phyloP scores from a whole-genome alignment of 1,140 invertebrate genomes.

The Venustaconcha ellipsiformis region DNA sequence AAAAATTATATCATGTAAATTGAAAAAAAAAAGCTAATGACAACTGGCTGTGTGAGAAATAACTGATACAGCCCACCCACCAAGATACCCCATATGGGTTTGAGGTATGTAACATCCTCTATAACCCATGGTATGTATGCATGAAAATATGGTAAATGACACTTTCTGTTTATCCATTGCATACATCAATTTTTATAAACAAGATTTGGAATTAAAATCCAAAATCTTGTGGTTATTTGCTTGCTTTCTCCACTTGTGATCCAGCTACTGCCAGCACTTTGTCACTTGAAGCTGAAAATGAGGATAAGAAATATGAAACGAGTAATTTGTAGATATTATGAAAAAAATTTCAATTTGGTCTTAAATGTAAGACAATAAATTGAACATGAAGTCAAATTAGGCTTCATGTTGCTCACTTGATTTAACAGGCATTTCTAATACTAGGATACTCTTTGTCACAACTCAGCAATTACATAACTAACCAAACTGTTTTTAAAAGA shows the following conservation, averaged over 20 bases:
- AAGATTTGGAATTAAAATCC: too few species aligned
- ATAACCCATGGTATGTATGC: too few species aligned
- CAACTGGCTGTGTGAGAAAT: too few species aligned
- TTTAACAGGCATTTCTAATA: not conserved
- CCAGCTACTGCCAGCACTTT: slow-evolving; percentile 62
- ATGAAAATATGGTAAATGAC: too few species aligned
- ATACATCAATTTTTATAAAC: too few species aligned
- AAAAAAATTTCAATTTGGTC: not conserved
- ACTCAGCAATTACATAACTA: not conserved
- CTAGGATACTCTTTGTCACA: not conserved
- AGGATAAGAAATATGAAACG: not conserved
- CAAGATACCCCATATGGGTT: too few species aligned
- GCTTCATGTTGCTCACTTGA: not conserved
- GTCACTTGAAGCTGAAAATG: slow-evolving; percentile 56
- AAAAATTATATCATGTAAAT: too few species aligned
- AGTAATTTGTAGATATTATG: not conserved
- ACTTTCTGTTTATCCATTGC: too few species aligned
- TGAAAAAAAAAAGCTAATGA: too few species aligned
- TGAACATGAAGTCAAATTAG: not conserved
- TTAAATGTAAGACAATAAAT: not conserved
- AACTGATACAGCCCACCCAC: too few species aligned
- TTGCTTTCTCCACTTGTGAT: slow-evolving; percentile 60
- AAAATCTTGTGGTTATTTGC: slow-evolving; percentile 32
- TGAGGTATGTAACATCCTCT: too few species aligned
- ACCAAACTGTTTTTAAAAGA: too few species aligned